Evolutionary conservation across 2,113 vertebrate genomes (phyloP).

Genomic region (Oryzias woworae): DNA sequence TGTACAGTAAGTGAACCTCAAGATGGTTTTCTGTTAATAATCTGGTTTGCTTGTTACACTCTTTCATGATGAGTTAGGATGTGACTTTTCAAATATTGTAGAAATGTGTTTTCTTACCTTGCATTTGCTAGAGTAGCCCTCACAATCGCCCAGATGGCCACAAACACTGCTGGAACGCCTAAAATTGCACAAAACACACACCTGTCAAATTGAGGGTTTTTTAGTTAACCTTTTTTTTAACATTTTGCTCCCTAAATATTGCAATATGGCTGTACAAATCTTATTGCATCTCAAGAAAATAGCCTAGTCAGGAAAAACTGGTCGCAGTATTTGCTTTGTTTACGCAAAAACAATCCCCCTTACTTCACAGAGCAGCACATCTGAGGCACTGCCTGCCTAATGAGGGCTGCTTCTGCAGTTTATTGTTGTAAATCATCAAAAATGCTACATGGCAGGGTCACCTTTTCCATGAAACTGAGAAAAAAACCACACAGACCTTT

Average conservation of each 20-base stretch:
- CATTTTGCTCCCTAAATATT: not conserved
- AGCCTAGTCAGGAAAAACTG: not conserved
- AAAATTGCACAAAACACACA: constrained; percentile 44
- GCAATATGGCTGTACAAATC: not conserved
- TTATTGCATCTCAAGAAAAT: not conserved
- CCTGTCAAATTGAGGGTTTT: not conserved
- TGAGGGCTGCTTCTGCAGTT: not conserved
- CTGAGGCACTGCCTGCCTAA: not conserved
- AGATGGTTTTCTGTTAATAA: not conserved
- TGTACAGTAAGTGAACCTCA: not conserved
- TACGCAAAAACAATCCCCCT: not conserved
- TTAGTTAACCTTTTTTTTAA: constrained; percentile 1
- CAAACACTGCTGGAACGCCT: constrained; percentile 87
- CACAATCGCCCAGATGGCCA: constrained; percentile 83
- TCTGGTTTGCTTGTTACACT: no score
- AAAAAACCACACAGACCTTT: no score
- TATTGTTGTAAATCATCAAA: not conserved
- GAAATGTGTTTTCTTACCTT: constrained; percentile 72
- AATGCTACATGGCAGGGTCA: not conserved
- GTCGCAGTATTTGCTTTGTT: not conserved
- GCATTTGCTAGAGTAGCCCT: constrained; percentile 82
- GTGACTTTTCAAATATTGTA: not conserved
- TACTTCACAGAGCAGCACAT: not conserved
- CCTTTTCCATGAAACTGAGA: not conserved
- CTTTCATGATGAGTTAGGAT: no score